phyloP scores from a whole-genome alignment of 2,113 vertebrate genomes.

The Notothenia rossii region DNA sequence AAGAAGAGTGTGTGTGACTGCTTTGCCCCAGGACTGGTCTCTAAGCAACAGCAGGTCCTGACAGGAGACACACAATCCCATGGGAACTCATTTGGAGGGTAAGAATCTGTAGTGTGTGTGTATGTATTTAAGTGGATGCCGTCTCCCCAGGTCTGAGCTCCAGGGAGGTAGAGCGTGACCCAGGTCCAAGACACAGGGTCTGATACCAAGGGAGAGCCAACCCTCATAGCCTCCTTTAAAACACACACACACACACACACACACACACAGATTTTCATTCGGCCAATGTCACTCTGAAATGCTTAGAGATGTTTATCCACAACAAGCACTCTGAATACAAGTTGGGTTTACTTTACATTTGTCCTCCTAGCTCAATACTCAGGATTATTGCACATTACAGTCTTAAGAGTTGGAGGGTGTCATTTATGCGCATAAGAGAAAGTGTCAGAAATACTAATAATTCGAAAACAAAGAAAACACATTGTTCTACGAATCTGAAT shows the following conservation, averaged over 20 bases:
- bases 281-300: conserved; percentile 51
- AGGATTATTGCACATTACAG: conserved; percentile 54
- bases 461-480: background rate
- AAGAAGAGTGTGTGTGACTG: conserved; percentile 66
- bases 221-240: conserved; percentile 49
- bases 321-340: conserved; percentile 44
- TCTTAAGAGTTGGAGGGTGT: conserved; percentile 11
- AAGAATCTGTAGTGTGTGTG: conserved; percentile 53
- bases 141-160: conserved; percentile 60
- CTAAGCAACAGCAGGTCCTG: conserved; percentile 80
- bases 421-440: conserved; percentile 25
- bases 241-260: no score
- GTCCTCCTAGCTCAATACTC: conserved; percentile 25
- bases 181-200: conserved; percentile 53
- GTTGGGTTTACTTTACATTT: conserved; percentile 36
- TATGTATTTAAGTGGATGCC: conserved; percentile 52
- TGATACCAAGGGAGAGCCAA: conserved; percentile 43
- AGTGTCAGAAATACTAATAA: conserved; percentile 21
- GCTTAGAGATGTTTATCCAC: conserved; percentile 71
- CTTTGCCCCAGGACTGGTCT: conserved; percentile 77
- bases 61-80: conserved; percentile 75
- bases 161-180: conserved; percentile 55
- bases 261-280: no score
- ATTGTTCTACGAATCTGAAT: conserved; percentile 3
- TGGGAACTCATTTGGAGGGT: conserved; percentile 82